Evolutionary conservation across 2,113 vertebrate species (phyloP), one percentile per base, ranked within the genome.

Genomic region (Suncus etruscus): DNA sequence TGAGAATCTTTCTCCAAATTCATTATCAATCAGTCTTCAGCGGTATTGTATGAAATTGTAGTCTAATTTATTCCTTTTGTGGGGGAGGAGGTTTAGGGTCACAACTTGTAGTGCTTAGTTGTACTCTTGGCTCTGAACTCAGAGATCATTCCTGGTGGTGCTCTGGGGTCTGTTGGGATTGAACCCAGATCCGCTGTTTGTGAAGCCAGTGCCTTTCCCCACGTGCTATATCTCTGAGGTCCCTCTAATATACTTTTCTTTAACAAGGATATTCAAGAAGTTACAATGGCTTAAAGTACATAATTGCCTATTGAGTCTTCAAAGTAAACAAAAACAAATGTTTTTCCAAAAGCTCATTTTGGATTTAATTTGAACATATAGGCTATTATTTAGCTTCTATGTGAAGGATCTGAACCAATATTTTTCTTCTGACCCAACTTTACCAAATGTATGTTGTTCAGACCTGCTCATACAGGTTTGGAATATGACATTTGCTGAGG

Each of bases 361-460:
- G 31, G 7, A 31, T 63, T 47, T 83, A 76, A 78, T 69, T 47
- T 77, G 20, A 82, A 22, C 69, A 8, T 61, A 85, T 76, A n/a
- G 61, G 81, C 86, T 0, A 11, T 73, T 91, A 87, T 20, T 63
- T 66, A 77, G 73, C 94, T 83, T 39, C 63, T 10, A 66, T 6
- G 61, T 73, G n/a, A 83, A 94, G 74, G 54, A 69, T 89, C 81
- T 90, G 92, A 92, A 47, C 20, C 11, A 80, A 63, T n/a, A 75
- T 89, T 95, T 92, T 95, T 29, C 50, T 91, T 61, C 91, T 96
- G 96, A 90, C 82, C 54, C 45, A 31, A 92, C 94, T 94, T 95
- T 94, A 76, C 25, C 82, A 73, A 90, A 93, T 47, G 48, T 93
- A 77, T n/a, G 45, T 54, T 74, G 80, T 81, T 94, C 72, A 94